These are phyloP conservation scores for Sparus aurata DNA, from an alignment of 2,797 vertebrate species.

Conservation along the genomic window DNA sequence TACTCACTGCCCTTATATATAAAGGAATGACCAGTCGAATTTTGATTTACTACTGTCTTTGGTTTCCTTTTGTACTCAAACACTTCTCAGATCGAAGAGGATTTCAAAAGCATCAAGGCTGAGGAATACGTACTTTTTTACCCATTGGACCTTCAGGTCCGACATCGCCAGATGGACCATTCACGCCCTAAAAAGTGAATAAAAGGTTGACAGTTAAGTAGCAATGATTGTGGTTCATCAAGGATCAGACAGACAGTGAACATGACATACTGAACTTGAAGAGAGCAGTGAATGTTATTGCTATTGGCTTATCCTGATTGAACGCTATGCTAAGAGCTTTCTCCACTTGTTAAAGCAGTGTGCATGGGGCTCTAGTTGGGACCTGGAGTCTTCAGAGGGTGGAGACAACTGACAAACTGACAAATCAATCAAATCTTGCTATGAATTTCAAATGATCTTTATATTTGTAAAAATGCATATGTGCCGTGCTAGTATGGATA, in stretches of 20 bases:
- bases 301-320: too few species aligned
- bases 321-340: neutral
- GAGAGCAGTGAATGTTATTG: too few species aligned
- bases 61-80: slow-evolving; percentile 11
- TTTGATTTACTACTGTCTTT: slow-evolving; percentile 9
- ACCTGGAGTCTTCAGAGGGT: too few species aligned
- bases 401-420: neutral
- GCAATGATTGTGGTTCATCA: neutral
- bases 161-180: slow-evolving; percentile 87
- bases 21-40: neutral
- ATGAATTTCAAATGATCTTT: neutral
- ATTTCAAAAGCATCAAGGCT: slow-evolving; percentile 10
- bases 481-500: neutral
- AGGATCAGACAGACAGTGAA: neutral
- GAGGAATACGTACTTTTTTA: slow-evolving; percentile 86
- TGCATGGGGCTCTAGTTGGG: neutral
- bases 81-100: slow-evolving; percentile 8
- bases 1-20: slow-evolving; percentile 14
- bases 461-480: slow-evolving; percentile 2
- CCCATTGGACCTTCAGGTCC: slow-evolving; percentile 89
- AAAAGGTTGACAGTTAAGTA: neutral
- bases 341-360: neutral
- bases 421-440: neutral
- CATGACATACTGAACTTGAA: neutral
- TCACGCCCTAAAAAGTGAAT: slow-evolving; percentile 82